Evolutionary conservation across 2,113 vertebrate genomes (phyloP).

Genomic region (Clarias gariepinus): DNA sequence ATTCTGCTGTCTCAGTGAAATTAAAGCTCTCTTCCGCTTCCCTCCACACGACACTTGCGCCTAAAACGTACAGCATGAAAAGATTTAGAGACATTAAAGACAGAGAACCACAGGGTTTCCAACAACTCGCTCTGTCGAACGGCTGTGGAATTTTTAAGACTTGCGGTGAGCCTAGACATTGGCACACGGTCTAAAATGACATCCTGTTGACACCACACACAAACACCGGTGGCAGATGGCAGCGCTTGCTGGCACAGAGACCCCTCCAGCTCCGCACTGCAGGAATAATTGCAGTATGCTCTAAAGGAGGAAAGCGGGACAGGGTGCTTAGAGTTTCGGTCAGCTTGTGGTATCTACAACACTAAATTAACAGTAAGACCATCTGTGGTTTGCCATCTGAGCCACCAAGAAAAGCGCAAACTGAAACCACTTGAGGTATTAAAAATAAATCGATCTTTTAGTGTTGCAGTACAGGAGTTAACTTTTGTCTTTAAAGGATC

Average conservation of each 20-base stretch:
- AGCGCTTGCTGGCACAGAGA: conserved; percentile 25
- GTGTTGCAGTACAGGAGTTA: not conserved
- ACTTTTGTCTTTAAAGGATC: not conserved
- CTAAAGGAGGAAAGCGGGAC: conserved; percentile 7
- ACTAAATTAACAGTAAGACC: conserved; percentile 30
- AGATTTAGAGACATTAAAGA: not conserved
- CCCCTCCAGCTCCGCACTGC: conserved; percentile 18
- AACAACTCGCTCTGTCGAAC: not conserved
- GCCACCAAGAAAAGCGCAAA: conserved; percentile 10
- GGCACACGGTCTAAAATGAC: conserved; percentile 7
- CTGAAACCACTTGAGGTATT: not conserved
- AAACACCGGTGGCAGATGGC: conserved; percentile 53
- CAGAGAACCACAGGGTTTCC: not conserved
- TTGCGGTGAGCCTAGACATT: conserved; percentile 15
- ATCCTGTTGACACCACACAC: conserved; percentile 24
- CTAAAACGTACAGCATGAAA: not conserved
- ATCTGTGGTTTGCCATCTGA: conserved; percentile 47
- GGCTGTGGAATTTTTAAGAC: conserved; percentile 23
- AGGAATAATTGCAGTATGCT: conserved; percentile 39
- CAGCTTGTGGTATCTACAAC: conserved; percentile 27
- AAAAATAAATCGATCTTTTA: not conserved
- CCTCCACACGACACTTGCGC: not conserved
- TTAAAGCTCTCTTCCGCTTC: not conserved
- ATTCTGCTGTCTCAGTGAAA: not conserved
- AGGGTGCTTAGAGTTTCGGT: conserved; percentile 15